Evolutionary conservation across 2,113 vertebrate genomes (phyloP).

Genomic region (Tenrec ecaudatus): DNA sequence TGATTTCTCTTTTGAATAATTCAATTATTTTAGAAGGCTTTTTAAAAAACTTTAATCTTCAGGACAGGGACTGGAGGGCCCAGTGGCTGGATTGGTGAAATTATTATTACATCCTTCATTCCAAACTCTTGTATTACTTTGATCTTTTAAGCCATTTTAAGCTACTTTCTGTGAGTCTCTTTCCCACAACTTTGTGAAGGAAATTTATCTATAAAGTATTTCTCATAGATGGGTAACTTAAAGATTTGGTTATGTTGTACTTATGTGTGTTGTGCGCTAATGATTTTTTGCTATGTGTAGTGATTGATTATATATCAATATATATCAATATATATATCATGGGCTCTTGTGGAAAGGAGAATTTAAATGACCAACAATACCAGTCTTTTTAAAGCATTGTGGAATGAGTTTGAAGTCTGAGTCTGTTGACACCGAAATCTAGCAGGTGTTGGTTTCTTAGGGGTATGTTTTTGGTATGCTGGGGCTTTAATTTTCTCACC

Average conservation of each 20-base stretch:
- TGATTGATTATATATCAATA: no score
- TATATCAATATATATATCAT: slow-evolving; percentile 9
- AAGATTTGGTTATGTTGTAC: slow-evolving; percentile 57
- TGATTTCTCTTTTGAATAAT: slow-evolving; percentile 42
- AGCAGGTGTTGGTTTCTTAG: neutral
- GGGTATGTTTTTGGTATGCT: neutral
- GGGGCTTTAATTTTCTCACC: neutral
- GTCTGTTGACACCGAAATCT: neutral
- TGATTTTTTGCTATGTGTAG: neutral
- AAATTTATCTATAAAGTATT: slow-evolving; percentile 45
- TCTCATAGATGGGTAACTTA: slow-evolving; percentile 41
- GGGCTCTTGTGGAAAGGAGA: neutral
- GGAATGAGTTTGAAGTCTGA: neutral
- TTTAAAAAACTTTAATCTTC: neutral
- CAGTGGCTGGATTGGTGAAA: slow-evolving; percentile 55
- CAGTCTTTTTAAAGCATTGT: neutral
- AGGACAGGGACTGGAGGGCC: slow-evolving; percentile 44
- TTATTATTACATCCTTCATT: slow-evolving; percentile 48
- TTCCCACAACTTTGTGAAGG: slow-evolving; percentile 59
- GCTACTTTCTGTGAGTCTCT: slow-evolving; percentile 39
- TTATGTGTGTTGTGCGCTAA: slow-evolving; percentile 30
- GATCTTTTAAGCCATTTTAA: slow-evolving; percentile 16
- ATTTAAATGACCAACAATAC: neutral
- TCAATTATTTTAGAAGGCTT: neutral
- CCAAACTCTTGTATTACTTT: slow-evolving; percentile 51